Conservation (phyloP, 2,888 invertebrate species). For the Stramonita haemastoma region DNA sequence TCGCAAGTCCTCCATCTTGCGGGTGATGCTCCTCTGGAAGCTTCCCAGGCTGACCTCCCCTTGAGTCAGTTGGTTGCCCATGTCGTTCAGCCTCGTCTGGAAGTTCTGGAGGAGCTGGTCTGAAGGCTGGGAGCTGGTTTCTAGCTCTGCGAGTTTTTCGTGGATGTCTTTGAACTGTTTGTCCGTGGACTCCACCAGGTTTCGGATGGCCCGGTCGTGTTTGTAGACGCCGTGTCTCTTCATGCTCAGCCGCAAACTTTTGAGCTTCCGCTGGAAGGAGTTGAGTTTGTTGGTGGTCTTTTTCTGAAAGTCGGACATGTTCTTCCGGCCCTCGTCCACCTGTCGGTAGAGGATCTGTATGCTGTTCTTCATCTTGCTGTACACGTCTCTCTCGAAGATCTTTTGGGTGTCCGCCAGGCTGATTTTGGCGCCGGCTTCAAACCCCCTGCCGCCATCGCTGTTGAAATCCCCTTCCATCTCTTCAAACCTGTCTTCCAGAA, state of each 20-base stretch:
- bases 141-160: neutral
- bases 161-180: neutral
- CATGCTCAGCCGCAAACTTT: neutral
- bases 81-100: neutral
- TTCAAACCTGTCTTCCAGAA: constrained; percentile 20
- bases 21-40: constrained; percentile 20
- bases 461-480: neutral
- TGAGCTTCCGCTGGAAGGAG: neutral
- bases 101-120: neutral
- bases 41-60: neutral
- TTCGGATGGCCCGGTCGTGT: neutral
- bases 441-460: neutral
- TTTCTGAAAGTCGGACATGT: neutral
- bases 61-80: constrained; percentile 2
- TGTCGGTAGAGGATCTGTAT: constrained; percentile 1
- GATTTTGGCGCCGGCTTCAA: neutral
- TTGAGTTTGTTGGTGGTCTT: neutral
- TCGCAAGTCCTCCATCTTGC: constrained; percentile 14
- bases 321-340: neutral
- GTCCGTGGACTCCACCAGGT: neutral
- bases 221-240: constrained; percentile 8
- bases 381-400: neutral
- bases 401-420: neutral
- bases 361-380: constrained; percentile 18
- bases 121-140: neutral